A percentile compares a stretch with the other conserved stretches of the same genome.
These are phyloP conservation scores for Scophthalmus maximus DNA, from an alignment of 2,113 vertebrate genomes.

Conservation along the genomic window DNA sequence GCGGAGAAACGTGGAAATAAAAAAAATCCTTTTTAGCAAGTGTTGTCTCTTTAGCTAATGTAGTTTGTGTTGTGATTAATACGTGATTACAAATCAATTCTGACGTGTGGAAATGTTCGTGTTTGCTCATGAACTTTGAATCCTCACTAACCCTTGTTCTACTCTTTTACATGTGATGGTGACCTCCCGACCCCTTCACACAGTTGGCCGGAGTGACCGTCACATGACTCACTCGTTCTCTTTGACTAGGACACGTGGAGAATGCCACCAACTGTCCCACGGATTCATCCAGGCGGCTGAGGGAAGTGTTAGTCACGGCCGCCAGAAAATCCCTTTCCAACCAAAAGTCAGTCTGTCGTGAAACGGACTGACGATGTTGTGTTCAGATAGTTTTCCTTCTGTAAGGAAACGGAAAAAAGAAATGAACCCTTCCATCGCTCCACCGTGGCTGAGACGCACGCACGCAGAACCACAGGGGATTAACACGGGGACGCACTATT, in stretches of 20 bases:
- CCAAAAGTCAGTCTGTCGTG: not conserved
- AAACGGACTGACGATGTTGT: not conserved
- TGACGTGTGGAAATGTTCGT: too few species aligned
- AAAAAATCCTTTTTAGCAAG: too few species aligned
- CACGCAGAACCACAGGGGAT: constrained; percentile 9
- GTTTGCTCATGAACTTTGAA: too few species aligned
- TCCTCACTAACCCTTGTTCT: too few species aligned
- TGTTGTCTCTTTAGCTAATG: too few species aligned
- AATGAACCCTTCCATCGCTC: constrained; percentile 15
- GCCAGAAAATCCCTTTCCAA: not conserved
- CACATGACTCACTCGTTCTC: constrained; percentile 30
- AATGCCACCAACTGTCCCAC: constrained; percentile 54
- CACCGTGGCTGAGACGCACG: constrained; percentile 7
- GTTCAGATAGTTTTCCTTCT: not conserved
- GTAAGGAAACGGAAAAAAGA: not conserved
- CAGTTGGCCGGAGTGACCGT: constrained; percentile 15
- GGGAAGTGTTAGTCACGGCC: not conserved
- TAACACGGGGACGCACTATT: constrained; percentile 19
- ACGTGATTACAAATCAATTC: too few species aligned
- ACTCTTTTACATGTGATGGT: too few species aligned
- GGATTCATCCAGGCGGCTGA: not conserved
- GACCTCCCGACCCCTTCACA: not conserved
- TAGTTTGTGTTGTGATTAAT: too few species aligned
- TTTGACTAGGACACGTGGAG: constrained; percentile 13
- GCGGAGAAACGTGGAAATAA: too few species aligned